These are phyloP conservation scores for Picathartes gymnocephalus DNA, from an alignment of 2,113 vertebrate species.

Conservation along the genomic window DNA sequence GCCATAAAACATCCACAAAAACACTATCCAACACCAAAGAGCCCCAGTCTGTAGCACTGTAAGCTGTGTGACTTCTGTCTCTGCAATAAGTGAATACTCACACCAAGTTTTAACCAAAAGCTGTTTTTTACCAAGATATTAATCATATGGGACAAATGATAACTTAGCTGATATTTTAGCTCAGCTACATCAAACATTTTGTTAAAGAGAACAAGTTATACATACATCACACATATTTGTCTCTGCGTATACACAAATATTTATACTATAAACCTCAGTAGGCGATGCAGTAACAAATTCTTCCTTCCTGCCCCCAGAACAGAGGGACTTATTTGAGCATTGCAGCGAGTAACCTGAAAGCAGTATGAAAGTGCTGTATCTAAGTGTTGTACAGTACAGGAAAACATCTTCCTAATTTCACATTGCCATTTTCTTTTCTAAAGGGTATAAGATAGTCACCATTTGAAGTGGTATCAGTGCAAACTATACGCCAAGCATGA, in stretches of 20 bases:
- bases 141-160: background rate
- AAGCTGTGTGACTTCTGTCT: background rate
- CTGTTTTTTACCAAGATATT: background rate
- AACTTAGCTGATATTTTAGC: background rate
- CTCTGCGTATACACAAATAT: background rate
- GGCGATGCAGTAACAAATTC: background rate
- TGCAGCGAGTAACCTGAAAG: rapidly evolving
- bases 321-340: background rate
- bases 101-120: background rate
- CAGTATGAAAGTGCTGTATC: background rate
- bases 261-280: background rate
- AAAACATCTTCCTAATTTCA: background rate
- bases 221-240: no score
- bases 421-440: background rate
- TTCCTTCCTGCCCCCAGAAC: background rate
- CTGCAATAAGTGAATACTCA: background rate
- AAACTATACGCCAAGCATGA: background rate
- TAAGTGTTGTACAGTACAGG: background rate
- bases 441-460: background rate
- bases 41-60: background rate
- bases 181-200: background rate
- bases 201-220: background rate
- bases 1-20: background rate
- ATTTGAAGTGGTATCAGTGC: background rate
- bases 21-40: background rate